Percentiles rank a stretch among this genome's conserved stretches.
These are phyloP conservation scores for Xylophagus ater DNA, from an alignment of 2,888 invertebrate genomes.

Conservation along the genomic window DNA sequence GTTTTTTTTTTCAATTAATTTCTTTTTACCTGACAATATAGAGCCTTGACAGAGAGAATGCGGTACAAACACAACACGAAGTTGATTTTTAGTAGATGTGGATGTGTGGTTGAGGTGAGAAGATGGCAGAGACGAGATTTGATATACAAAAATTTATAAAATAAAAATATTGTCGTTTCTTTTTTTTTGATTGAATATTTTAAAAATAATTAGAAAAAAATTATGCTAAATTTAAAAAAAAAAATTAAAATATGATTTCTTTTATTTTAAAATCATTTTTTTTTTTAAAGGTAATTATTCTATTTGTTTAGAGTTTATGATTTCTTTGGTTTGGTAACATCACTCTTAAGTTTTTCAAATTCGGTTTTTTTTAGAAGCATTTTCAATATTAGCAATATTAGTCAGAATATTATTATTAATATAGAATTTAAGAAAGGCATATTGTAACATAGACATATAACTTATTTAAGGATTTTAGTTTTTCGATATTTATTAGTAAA, in stretches of 20 bases:
- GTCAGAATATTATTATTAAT: too few species aligned
- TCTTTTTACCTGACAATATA: constrained; percentile 39
- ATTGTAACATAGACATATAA: too few species aligned
- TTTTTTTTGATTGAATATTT: constrained; percentile 8
- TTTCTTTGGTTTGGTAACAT: too few species aligned
- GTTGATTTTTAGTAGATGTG: constrained; percentile 14
- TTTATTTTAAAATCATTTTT: too few species aligned
- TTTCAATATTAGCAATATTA: too few species aligned
- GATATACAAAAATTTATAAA: constrained; percentile 6
- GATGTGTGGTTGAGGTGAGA: constrained; percentile 14
- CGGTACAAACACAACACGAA: constrained; percentile 13
- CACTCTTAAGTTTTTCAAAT: too few species aligned
- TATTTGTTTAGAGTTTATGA: neutral
- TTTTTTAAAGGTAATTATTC: neutral
- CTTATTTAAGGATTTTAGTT: too few species aligned
- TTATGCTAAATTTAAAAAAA: neutral
- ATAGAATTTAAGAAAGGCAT: too few species aligned
- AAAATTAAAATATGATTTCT: neutral
- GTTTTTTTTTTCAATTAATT: constrained; percentile 15
- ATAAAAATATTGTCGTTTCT: constrained; percentile 6
- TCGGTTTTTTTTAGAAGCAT: too few species aligned
- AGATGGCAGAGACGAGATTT: constrained; percentile 14
- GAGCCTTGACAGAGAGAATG: constrained; percentile 31
- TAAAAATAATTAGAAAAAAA: too few species aligned
- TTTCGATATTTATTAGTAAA: too few species aligned